These are phyloP conservation scores for Ctenicera cuprea DNA, from an alignment of 2,888 invertebrate genomes.

Conservation along the genomic window DNA sequence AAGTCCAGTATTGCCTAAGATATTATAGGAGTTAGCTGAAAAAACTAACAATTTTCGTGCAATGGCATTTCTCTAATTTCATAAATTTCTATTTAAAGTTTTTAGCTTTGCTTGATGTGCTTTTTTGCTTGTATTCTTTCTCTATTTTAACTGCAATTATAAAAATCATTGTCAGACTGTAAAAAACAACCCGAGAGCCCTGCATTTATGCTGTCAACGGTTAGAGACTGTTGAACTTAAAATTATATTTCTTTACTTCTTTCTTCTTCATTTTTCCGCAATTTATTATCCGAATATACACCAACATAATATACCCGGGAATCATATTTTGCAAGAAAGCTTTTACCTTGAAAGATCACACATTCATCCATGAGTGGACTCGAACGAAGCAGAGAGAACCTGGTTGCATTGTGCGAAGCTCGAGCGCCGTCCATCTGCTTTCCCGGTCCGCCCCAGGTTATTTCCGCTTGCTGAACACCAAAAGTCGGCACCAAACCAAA, in stretches of 20 bases:
- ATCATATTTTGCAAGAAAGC: constrained; percentile 52
- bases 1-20: too few species aligned
- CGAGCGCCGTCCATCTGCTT: constrained; percentile 62
- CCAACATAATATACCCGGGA: constrained; percentile 38
- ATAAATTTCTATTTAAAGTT: too few species aligned
- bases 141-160: too few species aligned
- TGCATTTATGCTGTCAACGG: too few species aligned
- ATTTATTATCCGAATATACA: constrained; percentile 45
- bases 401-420: constrained; percentile 55
- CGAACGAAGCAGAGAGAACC: constrained; percentile 55
- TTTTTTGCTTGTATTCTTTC: too few species aligned
- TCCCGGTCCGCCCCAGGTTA: constrained; percentile 72
- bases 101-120: too few species aligned
- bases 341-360: constrained; percentile 57
- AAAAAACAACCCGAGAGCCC: too few species aligned
- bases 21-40: too few species aligned
- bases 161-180: too few species aligned
- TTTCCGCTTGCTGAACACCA: constrained; percentile 71
- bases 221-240: too few species aligned
- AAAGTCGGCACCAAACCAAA: constrained; percentile 59
- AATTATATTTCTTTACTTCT: not conserved
- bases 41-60: too few species aligned
- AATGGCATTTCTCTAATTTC: too few species aligned
- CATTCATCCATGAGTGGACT: constrained; percentile 59
- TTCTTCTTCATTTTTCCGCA: not conserved